Conservation (phyloP, 2,888 invertebrate genomes). For the Drosophila nr. perissopoda region DNA sequence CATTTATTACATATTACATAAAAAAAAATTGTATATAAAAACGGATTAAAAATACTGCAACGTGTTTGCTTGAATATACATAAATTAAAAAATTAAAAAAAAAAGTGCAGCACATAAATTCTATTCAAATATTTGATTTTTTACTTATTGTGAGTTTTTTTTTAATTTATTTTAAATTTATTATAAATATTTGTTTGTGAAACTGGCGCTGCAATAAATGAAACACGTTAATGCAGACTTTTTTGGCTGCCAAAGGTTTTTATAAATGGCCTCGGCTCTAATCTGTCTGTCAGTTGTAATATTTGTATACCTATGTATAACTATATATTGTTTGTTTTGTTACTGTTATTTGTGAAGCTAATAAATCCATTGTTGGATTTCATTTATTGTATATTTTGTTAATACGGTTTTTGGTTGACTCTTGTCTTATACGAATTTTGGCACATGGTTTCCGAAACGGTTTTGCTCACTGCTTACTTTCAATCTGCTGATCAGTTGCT, state of each 20-base stretch:
- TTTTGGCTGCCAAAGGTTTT: conserved; percentile 30
- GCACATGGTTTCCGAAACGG: conserved; percentile 84
- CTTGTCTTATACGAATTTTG: conserved; percentile 77
- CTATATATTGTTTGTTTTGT: conserved; percentile 18
- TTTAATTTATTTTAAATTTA: background rate
- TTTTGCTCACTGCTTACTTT: conserved; percentile 31
- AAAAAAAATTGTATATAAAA: conserved; percentile 72
- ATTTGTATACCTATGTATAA: conserved; percentile 30
- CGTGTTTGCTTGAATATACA: conserved; percentile 15
- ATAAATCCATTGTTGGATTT: conserved; percentile 38
- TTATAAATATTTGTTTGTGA: conserved; percentile 11
- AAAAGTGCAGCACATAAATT: conserved; percentile 47
- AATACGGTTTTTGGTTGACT: conserved; percentile 52
- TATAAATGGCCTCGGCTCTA: conserved; percentile 29
- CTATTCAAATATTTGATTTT: conserved; percentile 33
- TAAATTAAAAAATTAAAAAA: conserved; percentile 19
- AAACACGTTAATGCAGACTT: conserved; percentile 53
- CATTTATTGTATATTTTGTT: conserved; percentile 60
- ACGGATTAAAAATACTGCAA: conserved; percentile 56
- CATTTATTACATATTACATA: conserved; percentile 68
- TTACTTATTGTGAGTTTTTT: background rate
- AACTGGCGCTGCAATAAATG: conserved; percentile 57
- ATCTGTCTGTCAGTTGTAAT: conserved; percentile 38
- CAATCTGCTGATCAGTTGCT: conserved; percentile 35
- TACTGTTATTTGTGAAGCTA: conserved; percentile 34